phyloP scores from a whole-genome alignment of 2,113 vertebrate genomes.

The Falcunculus frontatus region DNA sequence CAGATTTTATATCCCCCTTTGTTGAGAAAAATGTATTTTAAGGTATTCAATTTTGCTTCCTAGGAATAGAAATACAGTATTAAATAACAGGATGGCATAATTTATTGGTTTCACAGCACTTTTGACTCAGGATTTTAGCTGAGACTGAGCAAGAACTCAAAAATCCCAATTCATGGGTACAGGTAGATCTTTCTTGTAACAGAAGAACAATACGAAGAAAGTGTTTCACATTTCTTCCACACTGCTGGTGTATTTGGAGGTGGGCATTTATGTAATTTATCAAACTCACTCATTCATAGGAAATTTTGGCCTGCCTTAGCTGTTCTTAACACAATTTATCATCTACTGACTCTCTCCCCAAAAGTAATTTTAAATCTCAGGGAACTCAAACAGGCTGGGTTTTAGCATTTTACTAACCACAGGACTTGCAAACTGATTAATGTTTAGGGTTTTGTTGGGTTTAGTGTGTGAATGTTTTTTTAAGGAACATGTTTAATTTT shows the following conservation, averaged over 20 bases:
- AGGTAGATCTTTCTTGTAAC: neutral
- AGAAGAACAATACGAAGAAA: neutral
- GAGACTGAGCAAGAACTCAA: neutral
- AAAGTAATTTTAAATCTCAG: neutral
- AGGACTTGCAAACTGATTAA: neutral
- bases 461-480: neutral
- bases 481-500: neutral
- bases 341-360: neutral
- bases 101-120: neutral
- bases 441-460: neutral
- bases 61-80: neutral
- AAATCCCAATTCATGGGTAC: neutral
- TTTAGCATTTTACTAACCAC: neutral
- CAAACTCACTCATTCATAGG: neutral
- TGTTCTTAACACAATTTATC: neutral
- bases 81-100: neutral
- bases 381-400: neutral
- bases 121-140: neutral
- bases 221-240: neutral
- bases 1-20: neutral
- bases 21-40: neutral
- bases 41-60: neutral
- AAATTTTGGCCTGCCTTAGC: neutral
- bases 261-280: neutral
- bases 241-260: neutral